These are phyloP conservation scores for Buphagus erythrorhynchus DNA, from an alignment of 2,797 vertebrate genomes.

Conservation along the genomic window DNA sequence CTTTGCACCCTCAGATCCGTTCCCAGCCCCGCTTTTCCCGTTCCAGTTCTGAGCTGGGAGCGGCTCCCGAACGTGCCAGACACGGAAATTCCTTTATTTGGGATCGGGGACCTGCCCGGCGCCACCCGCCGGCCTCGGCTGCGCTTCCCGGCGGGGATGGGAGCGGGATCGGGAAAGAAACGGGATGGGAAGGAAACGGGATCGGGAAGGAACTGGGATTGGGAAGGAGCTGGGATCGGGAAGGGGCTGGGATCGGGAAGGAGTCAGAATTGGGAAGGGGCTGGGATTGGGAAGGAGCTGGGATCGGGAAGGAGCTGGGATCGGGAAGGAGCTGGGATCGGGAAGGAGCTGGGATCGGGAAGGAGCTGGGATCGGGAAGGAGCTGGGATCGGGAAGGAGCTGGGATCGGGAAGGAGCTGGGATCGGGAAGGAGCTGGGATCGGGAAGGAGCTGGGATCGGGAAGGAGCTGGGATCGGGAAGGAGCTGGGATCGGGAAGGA, in stretches of 20 bases:
- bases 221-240: too few species aligned
- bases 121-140: too few species aligned
- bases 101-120: not conserved
- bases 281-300: fast-evolving
- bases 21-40: not conserved
- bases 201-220: too few species aligned
- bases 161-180: fast-evolving
- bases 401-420: too few species aligned
- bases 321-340: fast-evolving
- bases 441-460: too few species aligned
- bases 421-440: too few species aligned
- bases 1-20: not conserved
- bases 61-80: fast-evolving
- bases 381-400: not conserved
- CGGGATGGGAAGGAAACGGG: fast-evolving
- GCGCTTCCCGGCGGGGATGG: not conserved
- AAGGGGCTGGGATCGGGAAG: too few species aligned
- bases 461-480: too few species aligned
- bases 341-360: fast-evolving
- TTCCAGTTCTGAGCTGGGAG: not conserved
- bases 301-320: fast-evolving
- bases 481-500: too few species aligned
- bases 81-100: not conserved
- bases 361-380: not conserved
- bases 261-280: fast-evolving